Base-by-base conservation (phyloP, 2,797 vertebrate genomes). In the Pogonophryne albipinna region DNA sequence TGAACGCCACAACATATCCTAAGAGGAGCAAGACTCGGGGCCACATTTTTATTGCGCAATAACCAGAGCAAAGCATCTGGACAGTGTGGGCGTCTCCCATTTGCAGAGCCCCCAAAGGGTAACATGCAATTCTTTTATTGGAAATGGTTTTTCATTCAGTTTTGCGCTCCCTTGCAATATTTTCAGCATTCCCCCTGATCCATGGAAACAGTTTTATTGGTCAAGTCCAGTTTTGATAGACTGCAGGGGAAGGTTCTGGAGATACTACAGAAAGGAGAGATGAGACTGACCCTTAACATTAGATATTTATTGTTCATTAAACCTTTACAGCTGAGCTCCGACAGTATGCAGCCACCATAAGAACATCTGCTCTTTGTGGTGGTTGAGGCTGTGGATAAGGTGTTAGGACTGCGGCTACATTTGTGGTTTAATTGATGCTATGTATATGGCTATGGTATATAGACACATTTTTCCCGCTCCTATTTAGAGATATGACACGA, bases 301-400 rank as follows among this genome's bases (percentile, higher is more conserved):
- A 66, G 19, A 38, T 38, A 52, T 66, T 52, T 44, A 52, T 53
- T 52, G 50, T 38, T 66, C 34, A 52, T 66, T 53, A 44, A 49
- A 52, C 50, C 50, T 20, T 65, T 66, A 66, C 1, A n/a, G 62
- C 62, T 4, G 31, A 19, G 27, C 63, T 65, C 63, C 38, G 4
- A 52, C 63, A 41, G 49, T 3, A 23, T 23, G 10, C 49, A 65
- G 49, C 63, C 63, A 31, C 60, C 42, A 34, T 42, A 50, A 66
- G 63, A 50, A 19, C 34, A 53, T 19, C 34, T 38, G 34, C 34
- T 64, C 27, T 46, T 38, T 66, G 63, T 17, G 34, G 38, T 53
- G 38, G 38, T 4, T 65, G 31, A 51, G 17, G 49, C 34, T 51
- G 34, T 10, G 62, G 19, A 4, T 10, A 38, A 1, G 9, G 45